These are phyloP conservation scores for Leptogaster cylindrica DNA, from an alignment of 2,888 invertebrate species.

Conservation along the genomic window DNA sequence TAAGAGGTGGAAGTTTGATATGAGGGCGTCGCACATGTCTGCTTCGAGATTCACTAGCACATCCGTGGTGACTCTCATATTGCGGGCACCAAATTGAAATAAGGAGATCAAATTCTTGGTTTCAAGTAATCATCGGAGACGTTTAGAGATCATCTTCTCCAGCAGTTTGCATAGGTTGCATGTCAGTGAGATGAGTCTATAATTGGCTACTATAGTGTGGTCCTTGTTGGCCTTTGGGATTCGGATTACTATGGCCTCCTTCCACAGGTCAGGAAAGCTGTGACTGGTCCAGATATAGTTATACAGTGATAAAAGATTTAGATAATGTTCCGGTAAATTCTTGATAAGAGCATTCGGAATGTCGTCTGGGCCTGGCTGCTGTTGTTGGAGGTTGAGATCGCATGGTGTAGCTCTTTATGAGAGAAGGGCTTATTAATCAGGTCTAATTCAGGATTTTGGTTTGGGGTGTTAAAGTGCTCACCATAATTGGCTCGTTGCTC, in stretches of 20 bases:
- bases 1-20: no score
- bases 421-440: not conserved
- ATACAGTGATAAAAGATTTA: not conserved
- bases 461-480: not conserved
- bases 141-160: no score
- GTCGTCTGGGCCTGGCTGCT: conserved; percentile 1
- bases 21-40: no score
- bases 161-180: no score
- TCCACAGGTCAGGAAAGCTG: not conserved
- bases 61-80: no score
- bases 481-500: not conserved
- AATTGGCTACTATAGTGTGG: no score
- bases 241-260: not conserved
- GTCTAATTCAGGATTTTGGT: not conserved
- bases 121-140: no score
- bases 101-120: no score
- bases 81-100: no score
- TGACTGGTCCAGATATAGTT: not conserved
- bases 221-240: no score
- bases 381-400: not conserved
- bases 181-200: no score
- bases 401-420: not conserved
- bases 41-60: no score
- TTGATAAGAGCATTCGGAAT: not conserved
- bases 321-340: not conserved